phyloP scores from a whole-genome alignment of 2,888 invertebrate species.

The Drosophila stalkeri region DNA sequence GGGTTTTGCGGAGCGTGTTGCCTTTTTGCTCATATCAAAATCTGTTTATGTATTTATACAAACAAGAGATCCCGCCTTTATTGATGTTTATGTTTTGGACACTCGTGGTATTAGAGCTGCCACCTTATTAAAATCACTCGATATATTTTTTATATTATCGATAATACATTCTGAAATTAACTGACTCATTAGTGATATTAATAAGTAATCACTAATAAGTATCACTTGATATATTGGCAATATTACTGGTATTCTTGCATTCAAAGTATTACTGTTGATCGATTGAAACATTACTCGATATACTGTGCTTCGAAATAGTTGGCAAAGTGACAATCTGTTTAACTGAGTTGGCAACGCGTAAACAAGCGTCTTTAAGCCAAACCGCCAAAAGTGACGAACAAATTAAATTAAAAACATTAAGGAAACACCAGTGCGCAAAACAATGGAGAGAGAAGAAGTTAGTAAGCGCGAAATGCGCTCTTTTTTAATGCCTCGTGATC shows the following conservation, averaged over 20 bases:
- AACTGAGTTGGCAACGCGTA: conserved; percentile 26
- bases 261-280: background rate
- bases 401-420: conserved; percentile 5
- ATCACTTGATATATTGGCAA: background rate
- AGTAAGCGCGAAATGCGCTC: conserved; percentile 73
- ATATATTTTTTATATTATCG: background rate
- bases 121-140: conserved; percentile 1
- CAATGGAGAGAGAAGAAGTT: conserved; percentile 31
- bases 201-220: too few relatives aligned
- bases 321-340: conserved; percentile 12
- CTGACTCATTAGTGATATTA: too few relatives aligned
- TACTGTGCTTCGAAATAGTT: conserved; percentile 8
- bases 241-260: too few relatives aligned
- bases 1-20: conserved; percentile 59
- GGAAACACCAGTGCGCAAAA: background rate
- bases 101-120: conserved; percentile 20
- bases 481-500: conserved; percentile 80
- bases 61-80: conserved; percentile 46
- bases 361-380: conserved; percentile 47
- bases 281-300: background rate
- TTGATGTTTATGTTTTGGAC: conserved; percentile 35
- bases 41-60: conserved; percentile 1
- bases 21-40: conserved; percentile 67
- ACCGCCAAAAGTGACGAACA: conserved; percentile 45
- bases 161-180: too few relatives aligned